Evolutionary conservation across 1,140 invertebrate species (phyloP).

Genomic region (Telenomus remus): DNA sequence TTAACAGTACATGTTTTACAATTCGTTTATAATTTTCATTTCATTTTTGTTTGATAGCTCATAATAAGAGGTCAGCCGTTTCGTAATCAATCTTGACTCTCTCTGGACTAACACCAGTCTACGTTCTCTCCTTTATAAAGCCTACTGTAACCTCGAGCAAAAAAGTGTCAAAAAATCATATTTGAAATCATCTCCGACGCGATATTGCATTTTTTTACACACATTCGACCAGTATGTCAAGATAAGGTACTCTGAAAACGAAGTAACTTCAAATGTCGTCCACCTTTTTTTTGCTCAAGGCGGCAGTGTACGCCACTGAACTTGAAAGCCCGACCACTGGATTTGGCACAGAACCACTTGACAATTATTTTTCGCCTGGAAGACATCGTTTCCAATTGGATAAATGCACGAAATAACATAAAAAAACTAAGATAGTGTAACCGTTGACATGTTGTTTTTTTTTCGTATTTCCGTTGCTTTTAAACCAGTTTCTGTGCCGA

Average conservation of each 20-base stretch:
- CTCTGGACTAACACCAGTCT: slow-evolving; percentile 71
- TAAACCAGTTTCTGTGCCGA: slow-evolving; percentile 38
- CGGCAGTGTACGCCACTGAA: slow-evolving; percentile 55
- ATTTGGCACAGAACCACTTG: slow-evolving; percentile 36
- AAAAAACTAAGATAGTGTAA: slow-evolving; percentile 1
- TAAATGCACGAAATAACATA: slow-evolving; percentile 23
- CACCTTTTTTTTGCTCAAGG: too few relatives aligned
- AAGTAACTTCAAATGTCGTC: too few relatives aligned
- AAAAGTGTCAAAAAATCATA: too few relatives aligned
- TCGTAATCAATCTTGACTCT: slow-evolving; percentile 68
- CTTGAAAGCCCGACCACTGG: slow-evolving; percentile 38
- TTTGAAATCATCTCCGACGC: too few relatives aligned
- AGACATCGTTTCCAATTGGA: slow-evolving; percentile 34
- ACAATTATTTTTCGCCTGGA: slow-evolving; percentile 26
- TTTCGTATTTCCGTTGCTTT: background rate
- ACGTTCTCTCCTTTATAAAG: slow-evolving; percentile 71
- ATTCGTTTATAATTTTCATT: slow-evolving; percentile 23
- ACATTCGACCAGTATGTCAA: too few relatives aligned
- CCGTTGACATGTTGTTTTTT: slow-evolving; percentile 7
- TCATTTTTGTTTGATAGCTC: slow-evolving; percentile 56
- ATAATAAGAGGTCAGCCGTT: slow-evolving; percentile 48
- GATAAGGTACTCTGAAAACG: too few relatives aligned
- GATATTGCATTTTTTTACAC: too few relatives aligned
- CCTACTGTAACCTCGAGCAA: slow-evolving; percentile 2
- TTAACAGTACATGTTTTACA: slow-evolving; percentile 19